Evolutionary conservation across 2,888 invertebrate species (phyloP).

Genomic region (Dinocampus coccinellae): DNA sequence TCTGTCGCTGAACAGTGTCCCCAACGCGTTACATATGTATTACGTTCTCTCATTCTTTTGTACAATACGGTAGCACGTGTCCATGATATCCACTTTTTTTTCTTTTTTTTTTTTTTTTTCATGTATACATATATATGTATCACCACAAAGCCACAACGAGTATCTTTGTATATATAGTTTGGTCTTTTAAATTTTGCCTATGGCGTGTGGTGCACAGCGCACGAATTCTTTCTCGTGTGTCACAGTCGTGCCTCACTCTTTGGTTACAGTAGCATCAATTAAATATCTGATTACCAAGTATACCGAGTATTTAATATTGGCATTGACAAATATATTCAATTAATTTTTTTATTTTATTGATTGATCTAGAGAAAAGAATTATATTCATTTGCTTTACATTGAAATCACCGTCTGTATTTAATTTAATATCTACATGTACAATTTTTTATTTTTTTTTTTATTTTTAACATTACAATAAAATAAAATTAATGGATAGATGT

Average conservation of each 20-base stretch:
- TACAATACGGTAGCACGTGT: constrained; percentile 39
- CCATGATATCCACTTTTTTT: constrained; percentile 20
- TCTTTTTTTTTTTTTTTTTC: too few relatives aligned
- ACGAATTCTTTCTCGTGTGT: constrained; percentile 41
- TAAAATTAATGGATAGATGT: not conserved
- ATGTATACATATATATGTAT: constrained; percentile 14
- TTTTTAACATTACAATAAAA: not conserved
- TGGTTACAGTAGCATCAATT: constrained; percentile 57
- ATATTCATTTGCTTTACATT: too few relatives aligned
- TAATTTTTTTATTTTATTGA: constrained; percentile 23
- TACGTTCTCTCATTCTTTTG: constrained; percentile 56
- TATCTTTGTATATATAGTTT: constrained; percentile 9
- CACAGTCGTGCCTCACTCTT: constrained; percentile 51
- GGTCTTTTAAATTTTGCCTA: not conserved
- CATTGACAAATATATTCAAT: constrained; percentile 34
- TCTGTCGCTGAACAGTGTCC: constrained; percentile 48
- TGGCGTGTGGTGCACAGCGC: not conserved
- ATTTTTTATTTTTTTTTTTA: not conserved
- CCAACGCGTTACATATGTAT: constrained; percentile 63
- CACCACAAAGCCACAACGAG: constrained; percentile 15
- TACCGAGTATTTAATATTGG: constrained; percentile 44
- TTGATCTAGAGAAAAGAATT: too few relatives aligned
- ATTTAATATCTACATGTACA: too few relatives aligned
- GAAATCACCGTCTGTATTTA: too few relatives aligned
- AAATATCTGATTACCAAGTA: constrained; percentile 64